A percentile compares a stretch with the other conserved stretches of the same genome.
Conservation (phyloP, 2,888 invertebrate genomes). For the Oeneis ivallda region DNA sequence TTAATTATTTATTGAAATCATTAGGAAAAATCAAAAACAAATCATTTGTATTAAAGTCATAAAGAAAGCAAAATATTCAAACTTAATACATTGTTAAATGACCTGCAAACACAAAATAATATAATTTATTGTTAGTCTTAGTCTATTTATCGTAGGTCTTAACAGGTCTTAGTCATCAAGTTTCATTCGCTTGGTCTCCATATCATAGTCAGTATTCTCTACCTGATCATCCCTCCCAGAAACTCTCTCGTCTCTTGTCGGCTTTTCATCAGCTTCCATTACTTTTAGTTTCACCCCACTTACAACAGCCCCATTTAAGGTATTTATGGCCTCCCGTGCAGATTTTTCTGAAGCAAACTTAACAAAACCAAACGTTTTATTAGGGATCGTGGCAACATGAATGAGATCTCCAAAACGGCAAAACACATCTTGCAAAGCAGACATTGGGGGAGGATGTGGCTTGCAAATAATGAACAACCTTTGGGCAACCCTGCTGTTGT, state of each 20-base stretch:
- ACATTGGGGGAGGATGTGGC: slow-evolving; percentile 86
- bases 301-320: slow-evolving; percentile 91
- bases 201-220: slow-evolving; percentile 48
- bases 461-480: slow-evolving; percentile 86
- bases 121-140: neutral
- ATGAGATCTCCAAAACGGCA: slow-evolving; percentile 95
- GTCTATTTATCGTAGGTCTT: neutral
- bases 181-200: slow-evolving; percentile 60
- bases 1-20: too few species aligned
- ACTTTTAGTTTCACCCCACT: slow-evolving; percentile 92
- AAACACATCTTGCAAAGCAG: slow-evolving; percentile 91
- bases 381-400: slow-evolving; percentile 92
- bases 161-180: slow-evolving; percentile 37
- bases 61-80: too few species aligned
- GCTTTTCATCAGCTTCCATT: slow-evolving; percentile 91
- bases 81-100: neutral
- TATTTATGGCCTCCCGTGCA: slow-evolving; percentile 87
- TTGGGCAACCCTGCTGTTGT: slow-evolving; percentile 83
- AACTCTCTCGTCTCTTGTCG: slow-evolving; percentile 47
- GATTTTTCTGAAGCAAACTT: slow-evolving; percentile 90
- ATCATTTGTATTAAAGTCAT: too few species aligned
- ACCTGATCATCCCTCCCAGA: slow-evolving; percentile 45
- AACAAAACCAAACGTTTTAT: slow-evolving; percentile 96
- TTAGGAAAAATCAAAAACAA: too few species aligned
- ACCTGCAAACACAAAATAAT: slow-evolving; percentile 2